These are phyloP conservation scores for Mustela lutreola DNA, from an alignment of 2,113 vertebrate species.

Conservation along the genomic window DNA sequence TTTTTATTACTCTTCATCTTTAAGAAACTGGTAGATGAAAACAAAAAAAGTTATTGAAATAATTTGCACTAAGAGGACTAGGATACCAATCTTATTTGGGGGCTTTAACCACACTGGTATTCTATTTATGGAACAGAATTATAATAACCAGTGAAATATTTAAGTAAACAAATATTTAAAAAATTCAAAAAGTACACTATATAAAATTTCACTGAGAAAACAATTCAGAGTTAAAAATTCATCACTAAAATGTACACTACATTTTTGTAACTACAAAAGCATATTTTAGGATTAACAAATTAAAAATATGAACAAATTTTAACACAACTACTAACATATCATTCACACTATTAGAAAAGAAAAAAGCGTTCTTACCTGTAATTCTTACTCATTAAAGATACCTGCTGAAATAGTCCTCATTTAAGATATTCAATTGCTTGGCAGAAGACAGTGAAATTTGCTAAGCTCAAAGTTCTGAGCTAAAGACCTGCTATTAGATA, in stretches of 20 bases:
- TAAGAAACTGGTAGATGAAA: conserved; percentile 49
- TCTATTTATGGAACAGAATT: conserved; percentile 11
- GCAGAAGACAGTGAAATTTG: conserved; percentile 69
- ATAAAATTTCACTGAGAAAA: conserved; percentile 28
- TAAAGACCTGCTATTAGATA: conserved; percentile 39
- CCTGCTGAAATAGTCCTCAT: conserved; percentile 79
- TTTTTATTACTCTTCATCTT: conserved; percentile 23
- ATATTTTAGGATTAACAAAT: conserved; percentile 42
- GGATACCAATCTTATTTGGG: conserved; percentile 12
- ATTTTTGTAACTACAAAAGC: conserved; percentile 18
- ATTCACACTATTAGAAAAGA: conserved; percentile 15
- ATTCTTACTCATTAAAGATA: conserved; percentile 74
- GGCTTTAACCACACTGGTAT: conserved; percentile 22
- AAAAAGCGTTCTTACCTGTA: conserved; percentile 67
- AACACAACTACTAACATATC: background rate
- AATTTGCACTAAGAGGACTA: conserved; percentile 15
- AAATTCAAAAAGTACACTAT: conserved; percentile 20
- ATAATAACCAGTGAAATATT: background rate
- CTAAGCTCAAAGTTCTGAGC: conserved; percentile 83
- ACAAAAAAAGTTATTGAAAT: background rate
- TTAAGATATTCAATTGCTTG: conserved; percentile 62
- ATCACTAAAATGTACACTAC: conserved; percentile 40
- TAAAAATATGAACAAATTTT: conserved; percentile 51
- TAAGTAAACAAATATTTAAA: conserved; percentile 43
- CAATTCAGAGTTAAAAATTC: conserved; percentile 43